Evolutionary conservation across 2,797 vertebrate genomes (phyloP), one percentile per base, ranked within the genome.

Genomic region (Falco naumanni): DNA sequence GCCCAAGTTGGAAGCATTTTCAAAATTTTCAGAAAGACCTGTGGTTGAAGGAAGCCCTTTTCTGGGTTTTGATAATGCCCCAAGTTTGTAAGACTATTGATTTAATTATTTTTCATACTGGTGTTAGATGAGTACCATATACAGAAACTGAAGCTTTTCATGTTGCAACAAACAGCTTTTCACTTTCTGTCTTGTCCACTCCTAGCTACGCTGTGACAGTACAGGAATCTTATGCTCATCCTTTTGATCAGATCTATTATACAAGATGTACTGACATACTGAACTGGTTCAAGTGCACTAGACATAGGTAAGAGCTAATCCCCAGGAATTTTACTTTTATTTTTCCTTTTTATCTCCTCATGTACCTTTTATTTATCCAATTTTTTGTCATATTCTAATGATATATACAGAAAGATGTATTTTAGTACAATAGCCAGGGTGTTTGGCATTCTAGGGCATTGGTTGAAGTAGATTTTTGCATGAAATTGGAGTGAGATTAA

Each of bases 281-380:
- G 84, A 99, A 99, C 98, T 99, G 99, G 99, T 99, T 99, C 98
- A 99, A 99, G 97, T 99, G 99, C 96, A 99, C 99, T 64, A 98
- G 99, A 86, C 99, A 99, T 97, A 98, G 99, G 99, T 99, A 97
- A 94, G 98, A 94, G 48, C 71, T n/a, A 4, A 51, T 26, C 45
- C 48, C 60, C n/a, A 74, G n/a, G 33, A 25, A 57, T 34, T 89
- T 87, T 13, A 63, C 14, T 29, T 37, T 31, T 60, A 25, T 54
- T 57, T 78, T 68, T 45, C 81, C 37, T 56, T 80, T 91, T 84
- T 17, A 54, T 66, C 41, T 84, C 69, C 56, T 89, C 57, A 4
- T 8, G 7, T 26, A 6, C 16, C 24, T 59, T 61, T 45, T 71
- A 37, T 63, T 87, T 39, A 45, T 11, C 48, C 29, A 11, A 16